Base-by-base conservation (phyloP, 1,140 invertebrate genomes). In the Hesperophylax magnus region DNA sequence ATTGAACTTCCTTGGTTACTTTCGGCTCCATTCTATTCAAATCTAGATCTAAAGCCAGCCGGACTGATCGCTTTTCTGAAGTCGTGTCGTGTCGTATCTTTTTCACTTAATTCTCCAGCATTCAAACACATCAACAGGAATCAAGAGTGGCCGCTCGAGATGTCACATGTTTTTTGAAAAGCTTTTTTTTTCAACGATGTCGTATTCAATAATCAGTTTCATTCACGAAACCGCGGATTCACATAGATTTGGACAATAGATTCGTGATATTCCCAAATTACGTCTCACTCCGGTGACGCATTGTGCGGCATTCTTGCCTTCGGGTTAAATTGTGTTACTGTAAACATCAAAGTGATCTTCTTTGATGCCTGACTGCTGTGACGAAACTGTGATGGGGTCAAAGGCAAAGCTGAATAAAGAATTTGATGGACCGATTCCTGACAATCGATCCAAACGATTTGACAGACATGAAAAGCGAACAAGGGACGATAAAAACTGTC, bases 171-270 rank as follows among this genome's bases (percentile, higher is more conserved):
- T 60, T 76, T 77, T 80, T 76, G 52, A 69, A 69, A 39, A 18
- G 63, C 24, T 47, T 67, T 76, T 76, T 65, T 76, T 52, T 9
- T 61, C 18, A 22, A 11, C 69, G 27, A 53, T 14, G 39, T 9
- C 80, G 80, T 81, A 81, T 82, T 82, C 81, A 82, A 82, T 82
- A 82, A 82, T 67, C 75, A 20, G 61, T 54, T 77, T 67, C 77
- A 82, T 82, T 82, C 81, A 82, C 81, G 81, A 82, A 80, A 47
- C 80, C 60, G 80, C 80, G 71, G 80, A 81, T 81, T 81, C 80
- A 78, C 80, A 81, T 75, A 72, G 77, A 78, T 58, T 56, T 6
- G 18, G 52, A 81, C 77, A 78, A 81, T 78, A 34, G 69, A 61
- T 79, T 69, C 77, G 77, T 82, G 81, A 77, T 75, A 69, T 82